Evolutionary conservation across 92 coral and sea anemone genomes (phyloP), one percentile per base, ranked within the genome.

Genomic region (Porites cylindrica): DNA sequence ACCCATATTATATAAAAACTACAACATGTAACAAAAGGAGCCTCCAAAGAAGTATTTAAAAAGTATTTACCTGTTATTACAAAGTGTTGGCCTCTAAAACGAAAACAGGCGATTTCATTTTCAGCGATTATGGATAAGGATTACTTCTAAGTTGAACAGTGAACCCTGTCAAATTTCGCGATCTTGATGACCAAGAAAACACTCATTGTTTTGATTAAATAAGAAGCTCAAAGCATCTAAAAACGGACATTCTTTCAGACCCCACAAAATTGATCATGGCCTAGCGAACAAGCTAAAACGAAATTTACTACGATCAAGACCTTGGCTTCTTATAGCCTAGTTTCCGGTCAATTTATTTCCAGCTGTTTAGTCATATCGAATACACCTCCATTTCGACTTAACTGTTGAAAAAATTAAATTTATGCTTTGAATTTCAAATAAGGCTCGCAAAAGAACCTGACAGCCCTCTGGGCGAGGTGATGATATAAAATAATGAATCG

Each of bases 341-440:
- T 81, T 82, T 82, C 77, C 85, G 85, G 85, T 82, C 77, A 54
- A 29, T 47, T 51, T 66, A 56, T 62, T 43, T 3, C 58, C 69
- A 60, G 6, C 38, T 8, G 6, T 58, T 18, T 17, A 10, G 18
- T 38, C 47, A 38, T 38, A 4, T 38, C 47, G 29, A 14, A 54
- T 1, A 80, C 43, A 60, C 12, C 61, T 70, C 69, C 13, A 20
- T 29, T 70, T 54, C 38, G n/a, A 7, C 7, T n/a, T 59, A 16
- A 66, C 14, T 8, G 75, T 11, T 17, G 23, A 47, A 8, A 12
- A 10, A 17, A n/a, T 66, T 21, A 7, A 16, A 54, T 66, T 66
- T 5, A 18, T 19, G 66, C 58, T 18, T 26, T 16, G 1, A 70
- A 59, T 54, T 68, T 43, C 70, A 20, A 38, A 19, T 7, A 9